Evolutionary conservation across 2,797 vertebrate genomes (phyloP).

Genomic region (Atherinosoma microstoma): DNA sequence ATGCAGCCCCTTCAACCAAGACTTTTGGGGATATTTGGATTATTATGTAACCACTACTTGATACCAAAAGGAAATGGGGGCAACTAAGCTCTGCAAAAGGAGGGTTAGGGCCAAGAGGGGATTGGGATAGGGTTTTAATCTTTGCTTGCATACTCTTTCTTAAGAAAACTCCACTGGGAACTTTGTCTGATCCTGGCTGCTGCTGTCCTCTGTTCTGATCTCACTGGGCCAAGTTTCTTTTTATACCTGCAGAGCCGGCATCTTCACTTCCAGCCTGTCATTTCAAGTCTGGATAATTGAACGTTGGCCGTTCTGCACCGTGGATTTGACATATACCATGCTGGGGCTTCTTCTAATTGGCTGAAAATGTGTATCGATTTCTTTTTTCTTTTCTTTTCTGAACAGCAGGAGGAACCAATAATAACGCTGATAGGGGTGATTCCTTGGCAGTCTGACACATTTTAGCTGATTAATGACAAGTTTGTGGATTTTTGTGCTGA

Average conservation of each 20-base stretch:
- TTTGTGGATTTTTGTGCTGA: slow-evolving; percentile 28
- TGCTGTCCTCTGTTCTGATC: slow-evolving; percentile 10
- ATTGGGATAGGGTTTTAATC: slow-evolving; percentile 11
- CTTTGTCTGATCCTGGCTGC: slow-evolving; percentile 1
- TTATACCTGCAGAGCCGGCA: slow-evolving; percentile 19
- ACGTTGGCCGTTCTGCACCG: slow-evolving; percentile 18
- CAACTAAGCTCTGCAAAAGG: background rate
- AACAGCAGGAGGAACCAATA: slow-evolving; percentile 40
- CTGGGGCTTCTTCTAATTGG: slow-evolving; percentile 50
- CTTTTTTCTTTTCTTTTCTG: slow-evolving; percentile 7
- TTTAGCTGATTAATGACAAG: slow-evolving; percentile 48
- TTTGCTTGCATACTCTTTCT: slow-evolving; percentile 18
- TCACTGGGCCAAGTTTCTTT: slow-evolving; percentile 4
- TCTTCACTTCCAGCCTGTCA: slow-evolving; percentile 24
- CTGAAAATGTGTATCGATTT: slow-evolving; percentile 34
- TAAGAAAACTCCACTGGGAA: slow-evolving; percentile 12
- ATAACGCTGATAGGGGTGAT: slow-evolving; percentile 34
- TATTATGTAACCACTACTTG: background rate
- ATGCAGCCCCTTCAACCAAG: background rate
- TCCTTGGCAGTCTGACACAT: slow-evolving; percentile 33
- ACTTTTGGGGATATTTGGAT: background rate
- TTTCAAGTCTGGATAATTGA: slow-evolving; percentile 43
- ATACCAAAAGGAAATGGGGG: background rate
- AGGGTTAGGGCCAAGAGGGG: background rate
- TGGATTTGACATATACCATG: slow-evolving; percentile 48